Base-by-base conservation (phyloP, 2,797 vertebrate species). In the Chelmon rostratus region DNA sequence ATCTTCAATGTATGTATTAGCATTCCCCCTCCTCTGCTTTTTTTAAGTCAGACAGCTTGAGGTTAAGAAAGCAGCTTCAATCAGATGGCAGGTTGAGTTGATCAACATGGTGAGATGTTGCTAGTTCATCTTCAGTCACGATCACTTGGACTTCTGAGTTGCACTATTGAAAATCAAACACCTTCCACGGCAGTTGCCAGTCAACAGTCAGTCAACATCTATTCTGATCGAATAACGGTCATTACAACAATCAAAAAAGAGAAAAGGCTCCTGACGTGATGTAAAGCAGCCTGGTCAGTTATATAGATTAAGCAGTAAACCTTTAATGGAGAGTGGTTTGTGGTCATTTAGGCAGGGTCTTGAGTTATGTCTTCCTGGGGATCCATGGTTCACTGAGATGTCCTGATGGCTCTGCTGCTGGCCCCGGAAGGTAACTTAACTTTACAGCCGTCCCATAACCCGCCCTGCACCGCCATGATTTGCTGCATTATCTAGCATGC, bases 301-400 rank as follows among this genome's bases (percentile, higher is more conserved):
- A 11, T 89, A 92, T 94, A 73, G 89, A 95, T 94, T 93, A 90
- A 88, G 91, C 87, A 78, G 83, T 90, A 89, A 92, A 90, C 65
- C 63, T 66, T 85, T 87, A 88, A 89, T 79, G 65, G 78, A 77
- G 76, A 89, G 86, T 79, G 79, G 79, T 87, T 70, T 88, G 85
- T 76, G 81, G 82, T 89, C 81, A 79, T 88, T 82, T 84, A 82
- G 83, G 73, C n/a, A 37, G 68, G 57, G 54, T 58, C 86, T 66
- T 88, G 86, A 90, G 58, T 92, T 91, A 87, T 54, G 61, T 72
- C 69, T 84, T 91, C 54, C 70, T 59, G 37, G 83, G 70, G 79
- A 91, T 91, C 81, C 80, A 82, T 76, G 77, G 82, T 86, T 91
- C 84, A 93, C 83, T 82, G 75, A 38, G 69, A 87, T 69, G 46